A percentile compares a stretch with the other conserved stretches of the same genome.
Conservation (phyloP, 2,113 vertebrate species). For the Varanus komodoensis region DNA sequence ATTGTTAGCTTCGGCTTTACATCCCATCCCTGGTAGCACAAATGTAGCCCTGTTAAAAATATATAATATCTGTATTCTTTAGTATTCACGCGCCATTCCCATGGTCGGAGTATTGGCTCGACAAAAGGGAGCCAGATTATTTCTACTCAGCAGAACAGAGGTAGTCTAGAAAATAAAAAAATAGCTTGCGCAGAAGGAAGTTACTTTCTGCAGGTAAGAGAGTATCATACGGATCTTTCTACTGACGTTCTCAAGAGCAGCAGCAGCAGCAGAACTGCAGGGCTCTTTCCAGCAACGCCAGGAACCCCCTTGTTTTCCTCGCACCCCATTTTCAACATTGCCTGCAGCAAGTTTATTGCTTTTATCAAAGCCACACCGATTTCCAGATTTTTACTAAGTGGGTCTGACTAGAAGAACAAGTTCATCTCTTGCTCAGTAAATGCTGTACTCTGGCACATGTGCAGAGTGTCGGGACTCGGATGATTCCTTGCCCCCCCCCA, state of each 20-base stretch:
- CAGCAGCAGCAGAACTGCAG: neutral
- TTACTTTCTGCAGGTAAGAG: slow-evolving; percentile 20
- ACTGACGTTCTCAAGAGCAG: neutral
- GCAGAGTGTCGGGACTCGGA: neutral
- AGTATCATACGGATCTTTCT: neutral
- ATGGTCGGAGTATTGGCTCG: slow-evolving; percentile 75
- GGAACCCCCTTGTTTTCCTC: neutral
- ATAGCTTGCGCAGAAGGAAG: slow-evolving; percentile 66
- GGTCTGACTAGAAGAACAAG: neutral
- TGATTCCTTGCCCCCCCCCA: neutral
- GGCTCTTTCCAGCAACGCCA: neutral
- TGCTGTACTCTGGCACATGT: neutral
- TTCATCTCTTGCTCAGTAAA: neutral
- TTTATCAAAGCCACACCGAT: neutral
- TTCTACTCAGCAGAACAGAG: slow-evolving; percentile 71
- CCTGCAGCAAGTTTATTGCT: neutral
- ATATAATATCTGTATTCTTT: slow-evolving; percentile 49
- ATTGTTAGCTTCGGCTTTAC: neutral
- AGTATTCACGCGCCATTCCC: slow-evolving; percentile 72
- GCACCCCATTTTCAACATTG: neutral
- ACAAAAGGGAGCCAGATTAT: slow-evolving; percentile 79
- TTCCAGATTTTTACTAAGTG: neutral
- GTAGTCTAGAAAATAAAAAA: slow-evolving; percentile 67
- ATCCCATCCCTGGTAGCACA: neutral
- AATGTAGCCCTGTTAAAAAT: slow-evolving; percentile 78